Base-by-base conservation (phyloP, 2,797 vertebrate species). In the Acanthopagrus latus region DNA sequence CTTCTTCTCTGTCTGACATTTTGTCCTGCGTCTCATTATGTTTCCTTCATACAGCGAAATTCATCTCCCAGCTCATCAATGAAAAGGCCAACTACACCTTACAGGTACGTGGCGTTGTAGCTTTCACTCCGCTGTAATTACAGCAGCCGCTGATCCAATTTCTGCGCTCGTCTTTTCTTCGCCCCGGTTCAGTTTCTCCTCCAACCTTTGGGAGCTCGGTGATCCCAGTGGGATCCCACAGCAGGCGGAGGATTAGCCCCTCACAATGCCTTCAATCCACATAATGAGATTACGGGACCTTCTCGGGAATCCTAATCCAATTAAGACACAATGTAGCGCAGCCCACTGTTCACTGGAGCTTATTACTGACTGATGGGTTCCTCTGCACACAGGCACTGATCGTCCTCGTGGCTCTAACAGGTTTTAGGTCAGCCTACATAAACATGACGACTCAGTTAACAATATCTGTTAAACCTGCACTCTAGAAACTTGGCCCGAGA, bases 71-170 rank as follows among this genome's bases (percentile, higher is more conserved):
- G 83, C 96, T 99, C 83, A 97, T 99, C 90, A 96, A 90, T 64
- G 96, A 94, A 82, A 97, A 96, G 89, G 97, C 97, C 78, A 99
- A 99, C 94, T 99, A 99, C 95, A 98, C 97, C 88, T 95, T 99
- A 88, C 98, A 99, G 97, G 98, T 99, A 94, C 9, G 86, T 43
- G 48, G 6, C 27, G 27, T 27, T 14, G 68, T 33, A 0, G 3
- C 43, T 27, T 41, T 6, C 20, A 12, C 47, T n/a, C 17, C 17
- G n/a, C 2, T 66, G 38, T 62, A 58, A 57, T 63, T 52, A 23
- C 7, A 18, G 3, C 17, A 0, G 4, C 59, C 9, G 18, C 51
- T 7, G 33, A 79, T 73, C 62, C 74, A 16, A 6, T 83, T 66
- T 56, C 29, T 47, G 12, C 8, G 54, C 64, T 54, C 1, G 7